These are phyloP conservation scores for Baronia brevicornis DNA, from an alignment of 2,888 invertebrate species.

Conservation along the genomic window DNA sequence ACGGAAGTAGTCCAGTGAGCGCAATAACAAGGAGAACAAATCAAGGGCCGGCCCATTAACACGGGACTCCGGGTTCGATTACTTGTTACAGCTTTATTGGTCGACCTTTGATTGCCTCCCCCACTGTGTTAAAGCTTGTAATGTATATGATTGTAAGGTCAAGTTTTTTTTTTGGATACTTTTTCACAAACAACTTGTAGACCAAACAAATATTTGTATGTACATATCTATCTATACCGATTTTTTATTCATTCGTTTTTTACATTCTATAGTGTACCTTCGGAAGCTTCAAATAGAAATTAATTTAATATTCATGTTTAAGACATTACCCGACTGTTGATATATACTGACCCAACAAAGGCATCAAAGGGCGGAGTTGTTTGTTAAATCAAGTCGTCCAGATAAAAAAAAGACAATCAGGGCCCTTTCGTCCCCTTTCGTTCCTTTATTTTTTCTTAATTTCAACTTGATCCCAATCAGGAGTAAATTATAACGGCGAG, in stretches of 20 bases:
- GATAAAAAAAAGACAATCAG: slow-evolving; percentile 62
- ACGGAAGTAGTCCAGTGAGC: background rate
- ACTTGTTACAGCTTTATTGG: slow-evolving; percentile 24
- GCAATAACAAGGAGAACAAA: slow-evolving; percentile 17
- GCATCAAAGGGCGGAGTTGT: slow-evolving; percentile 49
- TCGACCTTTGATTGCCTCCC: slow-evolving; percentile 27
- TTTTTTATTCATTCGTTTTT: no score
- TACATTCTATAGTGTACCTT: no score
- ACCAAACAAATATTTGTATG: no score
- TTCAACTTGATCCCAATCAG: slow-evolving; percentile 72
- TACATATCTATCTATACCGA: no score
- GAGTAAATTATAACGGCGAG: slow-evolving; percentile 72
- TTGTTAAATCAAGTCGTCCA: slow-evolving; percentile 65
- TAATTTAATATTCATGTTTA: no score
- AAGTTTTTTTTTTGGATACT: no score
- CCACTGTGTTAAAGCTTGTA: slow-evolving; percentile 13
- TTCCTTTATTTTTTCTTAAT: slow-evolving; percentile 73
- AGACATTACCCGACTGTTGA: no score
- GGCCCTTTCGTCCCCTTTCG: slow-evolving; percentile 39
- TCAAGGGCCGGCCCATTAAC: slow-evolving; percentile 21
- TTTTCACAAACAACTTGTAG: no score
- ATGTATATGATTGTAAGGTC: no score
- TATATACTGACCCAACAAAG: slow-evolving; percentile 31
- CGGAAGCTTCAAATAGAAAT: no score
- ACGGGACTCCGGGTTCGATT: slow-evolving; percentile 27